Conservation (phyloP, 1,140 invertebrate species). For the Drosophila sp. region DNA sequence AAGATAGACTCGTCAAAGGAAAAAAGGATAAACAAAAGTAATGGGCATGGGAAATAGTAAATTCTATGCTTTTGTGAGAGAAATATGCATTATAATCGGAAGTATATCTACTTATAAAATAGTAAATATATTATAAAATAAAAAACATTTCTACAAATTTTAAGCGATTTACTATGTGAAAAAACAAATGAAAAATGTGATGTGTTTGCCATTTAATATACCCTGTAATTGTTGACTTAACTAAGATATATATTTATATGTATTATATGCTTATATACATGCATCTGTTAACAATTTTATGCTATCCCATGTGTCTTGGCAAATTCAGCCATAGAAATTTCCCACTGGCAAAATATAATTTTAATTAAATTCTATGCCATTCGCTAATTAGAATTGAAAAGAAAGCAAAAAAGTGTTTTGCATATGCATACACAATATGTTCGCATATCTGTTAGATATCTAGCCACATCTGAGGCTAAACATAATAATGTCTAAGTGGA, state of each 20-base stretch:
- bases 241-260: neutral
- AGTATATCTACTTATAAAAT: too few species aligned
- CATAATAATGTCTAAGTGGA: neutral
- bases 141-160: too few species aligned
- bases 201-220: too few species aligned
- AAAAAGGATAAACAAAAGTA: too few species aligned
- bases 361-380: constrained; percentile 7
- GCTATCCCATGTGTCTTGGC: neutral
- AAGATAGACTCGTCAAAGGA: too few species aligned
- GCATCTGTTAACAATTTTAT: neutral
- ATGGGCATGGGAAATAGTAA: too few species aligned
- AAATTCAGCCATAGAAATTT: constrained; percentile 12
- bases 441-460: neutral
- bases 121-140: too few species aligned
- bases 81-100: too few species aligned
- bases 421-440: constrained; percentile 1
- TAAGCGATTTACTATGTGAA: too few species aligned
- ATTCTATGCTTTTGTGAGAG: too few species aligned
- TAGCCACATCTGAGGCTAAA: neutral
- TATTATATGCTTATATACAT: neutral
- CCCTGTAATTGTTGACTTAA: too few species aligned
- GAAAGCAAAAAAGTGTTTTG: constrained; percentile 17
- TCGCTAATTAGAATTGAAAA: constrained; percentile 42
- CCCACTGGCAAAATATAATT: constrained; percentile 28
- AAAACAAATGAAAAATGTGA: too few species aligned